Evolutionary conservation across 2,888 invertebrate species (phyloP).

Genomic region (Lasiommata megera): DNA sequence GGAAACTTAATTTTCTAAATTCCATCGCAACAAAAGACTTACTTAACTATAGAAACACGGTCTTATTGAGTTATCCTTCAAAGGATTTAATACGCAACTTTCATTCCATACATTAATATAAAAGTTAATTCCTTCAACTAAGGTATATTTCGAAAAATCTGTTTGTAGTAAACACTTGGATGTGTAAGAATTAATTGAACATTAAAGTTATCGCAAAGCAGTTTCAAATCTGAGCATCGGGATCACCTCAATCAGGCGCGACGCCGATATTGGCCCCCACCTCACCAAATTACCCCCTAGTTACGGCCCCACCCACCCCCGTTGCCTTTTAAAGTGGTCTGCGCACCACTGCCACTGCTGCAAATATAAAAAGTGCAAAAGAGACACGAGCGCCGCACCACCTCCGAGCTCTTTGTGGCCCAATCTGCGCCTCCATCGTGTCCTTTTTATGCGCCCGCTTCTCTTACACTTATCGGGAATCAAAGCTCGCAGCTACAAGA

Average conservation of each 20-base stretch:
- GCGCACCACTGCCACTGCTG: constrained; percentile 74
- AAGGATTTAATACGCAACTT: neutral
- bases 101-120: neutral
- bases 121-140: neutral
- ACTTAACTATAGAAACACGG: neutral
- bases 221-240: constrained; percentile 68
- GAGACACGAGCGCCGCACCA: constrained; percentile 69
- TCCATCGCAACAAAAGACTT: constrained; percentile 11
- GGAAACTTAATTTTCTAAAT: constrained; percentile 34
- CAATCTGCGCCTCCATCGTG: constrained; percentile 76
- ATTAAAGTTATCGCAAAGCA: constrained; percentile 41
- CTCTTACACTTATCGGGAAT: constrained; percentile 77
- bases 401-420: constrained; percentile 80
- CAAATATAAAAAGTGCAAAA: constrained; percentile 79
- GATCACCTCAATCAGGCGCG: constrained; percentile 79
- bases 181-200: constrained; percentile 20
- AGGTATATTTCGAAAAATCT: too few species aligned
- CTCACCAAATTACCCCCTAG: constrained; percentile 80
- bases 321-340: constrained; percentile 80
- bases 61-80: neutral
- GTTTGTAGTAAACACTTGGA: too few species aligned
- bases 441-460: constrained; percentile 73
- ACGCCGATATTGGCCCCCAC: constrained; percentile 77
- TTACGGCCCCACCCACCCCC: constrained; percentile 72
- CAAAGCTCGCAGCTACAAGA: constrained; percentile 68